A percentile compares a stretch with the other conserved stretches of the same genome.
These are phyloP conservation scores for Oncopodura yosiiana DNA, from an alignment of 1,140 invertebrate genomes.

Conservation along the genomic window DNA sequence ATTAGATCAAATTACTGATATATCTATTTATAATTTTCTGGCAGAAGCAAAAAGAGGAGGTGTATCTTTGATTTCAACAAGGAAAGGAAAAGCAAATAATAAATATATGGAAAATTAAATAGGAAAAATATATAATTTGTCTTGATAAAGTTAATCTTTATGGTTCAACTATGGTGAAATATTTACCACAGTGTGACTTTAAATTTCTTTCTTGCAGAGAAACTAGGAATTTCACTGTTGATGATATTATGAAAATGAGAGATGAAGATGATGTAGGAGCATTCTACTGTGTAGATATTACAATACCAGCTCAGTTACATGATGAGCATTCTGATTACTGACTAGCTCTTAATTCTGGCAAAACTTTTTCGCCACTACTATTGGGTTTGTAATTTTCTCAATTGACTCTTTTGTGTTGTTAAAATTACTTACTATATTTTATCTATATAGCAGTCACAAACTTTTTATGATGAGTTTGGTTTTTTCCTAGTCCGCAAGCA, in stretches of 20 bases:
- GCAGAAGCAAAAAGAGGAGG: constrained; percentile 33
- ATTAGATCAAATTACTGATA: constrained; percentile 34
- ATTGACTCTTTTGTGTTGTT: no score
- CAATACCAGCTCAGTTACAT: constrained; percentile 36
- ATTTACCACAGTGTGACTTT: constrained; percentile 30
- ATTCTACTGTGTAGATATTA: constrained; percentile 36
- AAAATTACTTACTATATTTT: no score
- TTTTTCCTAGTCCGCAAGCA: no score
- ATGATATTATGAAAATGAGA: constrained; percentile 18
- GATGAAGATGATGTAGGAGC: constrained; percentile 30
- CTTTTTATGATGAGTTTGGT: no score
- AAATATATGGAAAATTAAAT: constrained; percentile 30
- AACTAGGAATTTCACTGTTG: background rate
- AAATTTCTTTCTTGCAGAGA: constrained; percentile 18
- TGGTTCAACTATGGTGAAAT: constrained; percentile 29
- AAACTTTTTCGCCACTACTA: no score
- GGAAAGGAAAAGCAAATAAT: constrained; percentile 24
- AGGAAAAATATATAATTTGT: constrained; percentile 12
- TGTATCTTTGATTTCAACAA: constrained; percentile 27
- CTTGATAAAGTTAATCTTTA: constrained; percentile 37
- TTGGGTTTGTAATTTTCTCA: no score
- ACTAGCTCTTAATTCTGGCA: no score
- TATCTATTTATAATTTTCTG: constrained; percentile 35
- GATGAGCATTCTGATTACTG: constrained; percentile 32
- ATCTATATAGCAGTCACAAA: no score